Conservation (phyloP, 2,113 vertebrate genomes). For the Ornithorhynchus anatinus region DNA sequence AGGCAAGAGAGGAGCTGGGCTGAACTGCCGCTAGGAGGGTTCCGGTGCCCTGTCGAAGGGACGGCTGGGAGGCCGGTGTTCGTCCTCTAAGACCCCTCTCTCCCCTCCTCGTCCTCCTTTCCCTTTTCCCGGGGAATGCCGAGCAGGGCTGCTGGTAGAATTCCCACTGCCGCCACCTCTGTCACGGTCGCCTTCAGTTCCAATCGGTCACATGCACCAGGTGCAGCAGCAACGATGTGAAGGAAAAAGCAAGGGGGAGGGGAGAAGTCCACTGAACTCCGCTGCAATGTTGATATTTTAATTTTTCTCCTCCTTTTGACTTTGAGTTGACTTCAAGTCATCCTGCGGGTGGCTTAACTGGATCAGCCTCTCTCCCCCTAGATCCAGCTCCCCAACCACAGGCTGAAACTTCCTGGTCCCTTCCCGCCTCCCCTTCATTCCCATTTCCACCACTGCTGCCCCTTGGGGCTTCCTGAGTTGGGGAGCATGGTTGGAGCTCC, state of each 20-base stretch:
- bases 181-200: constrained; percentile 22
- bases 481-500: too few relatives aligned
- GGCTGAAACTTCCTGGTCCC: neutral
- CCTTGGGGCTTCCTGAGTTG: too few relatives aligned
- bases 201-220: constrained; percentile 52
- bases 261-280: neutral
- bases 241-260: too few relatives aligned
- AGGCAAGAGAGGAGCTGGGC: too few relatives aligned
- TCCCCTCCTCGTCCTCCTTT: neutral
- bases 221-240: constrained; percentile 39
- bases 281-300: neutral
- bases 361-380: neutral
- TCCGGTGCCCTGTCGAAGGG: constrained; percentile 7
- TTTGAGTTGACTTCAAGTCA: constrained; percentile 55
- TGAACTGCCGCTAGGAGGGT: constrained; percentile 20
- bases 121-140: constrained; percentile 34
- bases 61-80: neutral
- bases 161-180: constrained; percentile 21
- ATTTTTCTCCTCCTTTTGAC: constrained; percentile 42
- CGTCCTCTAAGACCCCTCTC: neutral
- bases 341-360: constrained; percentile 33
- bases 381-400: neutral
- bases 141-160: constrained; percentile 26
- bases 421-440: neutral
- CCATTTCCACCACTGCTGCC: constrained; percentile 36